Conservation (phyloP, 2,797 vertebrate species). For the Poecilia velifera region DNA sequence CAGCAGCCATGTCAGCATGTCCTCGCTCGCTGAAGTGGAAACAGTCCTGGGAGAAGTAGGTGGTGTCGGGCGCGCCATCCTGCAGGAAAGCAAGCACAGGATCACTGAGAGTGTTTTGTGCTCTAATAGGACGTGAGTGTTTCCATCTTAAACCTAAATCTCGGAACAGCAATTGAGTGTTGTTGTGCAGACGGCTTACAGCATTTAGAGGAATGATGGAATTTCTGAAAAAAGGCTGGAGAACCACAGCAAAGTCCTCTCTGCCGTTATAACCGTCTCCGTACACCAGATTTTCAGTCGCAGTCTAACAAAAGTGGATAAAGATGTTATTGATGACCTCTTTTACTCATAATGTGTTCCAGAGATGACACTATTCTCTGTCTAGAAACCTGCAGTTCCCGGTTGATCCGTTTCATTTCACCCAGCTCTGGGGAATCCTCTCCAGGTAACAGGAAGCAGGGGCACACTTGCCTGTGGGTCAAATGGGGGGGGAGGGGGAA, state of each 20-base stretch:
- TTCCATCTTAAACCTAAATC: neutral
- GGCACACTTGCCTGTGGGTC: slow-evolving; percentile 81
- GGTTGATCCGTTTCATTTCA: slow-evolving; percentile 87
- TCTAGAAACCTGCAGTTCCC: slow-evolving; percentile 86
- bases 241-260: slow-evolving; percentile 87
- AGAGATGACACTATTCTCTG: neutral
- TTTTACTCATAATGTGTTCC: neutral
- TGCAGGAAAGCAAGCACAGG: slow-evolving; percentile 63
- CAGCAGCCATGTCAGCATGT: slow-evolving; percentile 88
- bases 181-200: slow-evolving; percentile 74
- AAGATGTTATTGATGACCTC: neutral
- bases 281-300: slow-evolving; percentile 74
- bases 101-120: slow-evolving; percentile 3
- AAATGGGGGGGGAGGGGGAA: neutral
- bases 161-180: slow-evolving; percentile 1
- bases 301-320: slow-evolving; percentile 52
- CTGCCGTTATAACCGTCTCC: slow-evolving; percentile 77
- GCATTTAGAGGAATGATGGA: slow-evolving; percentile 80
- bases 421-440: slow-evolving; percentile 83
- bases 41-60: slow-evolving; percentile 90
- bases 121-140: neutral
- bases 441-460: slow-evolving; percentile 81
- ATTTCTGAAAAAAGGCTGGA: slow-evolving; percentile 89
- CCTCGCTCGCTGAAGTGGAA: slow-evolving; percentile 90
- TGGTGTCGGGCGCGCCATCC: slow-evolving; percentile 80